These are phyloP conservation scores for Rhineura floridana DNA, from an alignment of 2,113 vertebrate species.

Conservation along the genomic window DNA sequence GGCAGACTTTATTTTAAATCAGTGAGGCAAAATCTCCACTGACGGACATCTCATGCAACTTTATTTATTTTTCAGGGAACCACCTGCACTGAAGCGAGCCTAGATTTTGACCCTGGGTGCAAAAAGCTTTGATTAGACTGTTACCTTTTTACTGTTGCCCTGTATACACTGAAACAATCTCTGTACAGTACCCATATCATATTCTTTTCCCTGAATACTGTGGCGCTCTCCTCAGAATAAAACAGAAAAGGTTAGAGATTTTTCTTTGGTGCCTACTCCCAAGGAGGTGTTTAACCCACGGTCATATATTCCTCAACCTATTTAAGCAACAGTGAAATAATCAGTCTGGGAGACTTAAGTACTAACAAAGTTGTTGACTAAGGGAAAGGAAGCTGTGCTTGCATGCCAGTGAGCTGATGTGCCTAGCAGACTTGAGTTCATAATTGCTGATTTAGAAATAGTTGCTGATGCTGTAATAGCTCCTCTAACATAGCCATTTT, in stretches of 20 bases:
- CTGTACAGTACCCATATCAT: constrained; percentile 64
- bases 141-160: neutral
- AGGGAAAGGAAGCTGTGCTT: constrained; percentile 74
- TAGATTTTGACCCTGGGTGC: neutral
- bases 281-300: constrained; percentile 53
- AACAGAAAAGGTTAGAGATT: constrained; percentile 51
- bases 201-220: constrained; percentile 60
- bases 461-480: constrained; percentile 65
- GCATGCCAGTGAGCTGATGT: constrained; percentile 80
- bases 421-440: constrained; percentile 63
- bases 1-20: constrained; percentile 1
- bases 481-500: constrained; percentile 53
- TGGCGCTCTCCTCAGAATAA: constrained; percentile 73
- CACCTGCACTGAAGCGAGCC: neutral
- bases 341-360: constrained; percentile 83
- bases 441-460: constrained; percentile 71
- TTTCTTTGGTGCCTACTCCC: constrained; percentile 50
- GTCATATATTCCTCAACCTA: constrained; percentile 69
- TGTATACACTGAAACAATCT: constrained; percentile 42
- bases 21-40: neutral
- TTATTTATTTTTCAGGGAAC: neutral
- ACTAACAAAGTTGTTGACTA: constrained; percentile 75
- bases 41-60: constrained; percentile 3
- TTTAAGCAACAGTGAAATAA: constrained; percentile 83
- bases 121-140: neutral